A percentile compares a stretch with the other conserved stretches of the same genome.
Evolutionary conservation across 2,797 vertebrate species (phyloP).

Genomic region (Parauchenoglanis ngamensis): DNA sequence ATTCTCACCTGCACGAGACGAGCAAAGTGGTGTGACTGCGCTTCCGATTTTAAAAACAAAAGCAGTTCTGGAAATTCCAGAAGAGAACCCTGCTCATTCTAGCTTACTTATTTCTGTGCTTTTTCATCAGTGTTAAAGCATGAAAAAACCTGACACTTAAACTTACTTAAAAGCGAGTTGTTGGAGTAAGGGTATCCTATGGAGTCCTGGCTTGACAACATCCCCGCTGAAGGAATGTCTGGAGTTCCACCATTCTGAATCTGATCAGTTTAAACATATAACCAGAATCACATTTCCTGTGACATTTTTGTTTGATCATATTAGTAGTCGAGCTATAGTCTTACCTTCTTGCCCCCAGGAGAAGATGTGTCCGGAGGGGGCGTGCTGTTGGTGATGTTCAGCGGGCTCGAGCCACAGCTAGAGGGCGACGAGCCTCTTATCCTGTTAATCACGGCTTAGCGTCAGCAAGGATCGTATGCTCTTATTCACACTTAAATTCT

Average conservation of each 20-base stretch:
- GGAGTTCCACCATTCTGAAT: conserved; percentile 93
- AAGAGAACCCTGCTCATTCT: background rate
- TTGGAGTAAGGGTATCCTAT: conserved; percentile 93
- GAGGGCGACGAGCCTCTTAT: conserved; percentile 96
- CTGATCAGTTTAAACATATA: conserved; percentile 64
- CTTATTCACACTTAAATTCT: background rate
- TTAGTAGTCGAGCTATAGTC: background rate
- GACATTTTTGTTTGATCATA: background rate
- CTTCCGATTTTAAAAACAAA: background rate
- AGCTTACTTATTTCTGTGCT: background rate
- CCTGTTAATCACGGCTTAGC: conserved; percentile 66
- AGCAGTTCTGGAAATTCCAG: background rate
- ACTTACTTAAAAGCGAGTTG: conserved; percentile 94
- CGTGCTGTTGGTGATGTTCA: conserved; percentile 92
- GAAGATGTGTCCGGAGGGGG: conserved; percentile 95
- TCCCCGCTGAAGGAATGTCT: conserved; percentile 84
- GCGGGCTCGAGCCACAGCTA: conserved; percentile 93
- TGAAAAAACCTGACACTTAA: background rate
- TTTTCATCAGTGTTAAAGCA: background rate
- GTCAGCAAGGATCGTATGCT: background rate
- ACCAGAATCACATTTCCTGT: background rate
- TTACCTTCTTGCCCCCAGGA: conserved; percentile 93
- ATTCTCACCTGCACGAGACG: conserved; percentile 82
- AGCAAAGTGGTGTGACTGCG: background rate
- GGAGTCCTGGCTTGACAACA: conserved; percentile 87